These are phyloP conservation scores for Loris lydekkerianus DNA, from an alignment of 2,797 vertebrate species.

Conservation along the genomic window DNA sequence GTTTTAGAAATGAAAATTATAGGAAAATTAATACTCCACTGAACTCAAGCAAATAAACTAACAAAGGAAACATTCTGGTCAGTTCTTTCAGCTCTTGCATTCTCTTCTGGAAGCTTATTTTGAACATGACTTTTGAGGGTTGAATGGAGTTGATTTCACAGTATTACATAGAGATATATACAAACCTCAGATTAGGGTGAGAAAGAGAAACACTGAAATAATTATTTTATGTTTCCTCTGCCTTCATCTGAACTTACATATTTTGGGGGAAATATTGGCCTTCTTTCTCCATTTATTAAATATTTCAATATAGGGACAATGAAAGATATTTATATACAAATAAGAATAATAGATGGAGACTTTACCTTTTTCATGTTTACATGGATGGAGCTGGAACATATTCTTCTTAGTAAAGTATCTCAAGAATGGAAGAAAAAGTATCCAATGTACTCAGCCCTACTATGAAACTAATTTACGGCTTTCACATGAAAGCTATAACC, in stretches of 20 bases:
- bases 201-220: slow-evolving; percentile 28
- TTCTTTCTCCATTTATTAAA: slow-evolving; percentile 23
- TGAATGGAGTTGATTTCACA: neutral
- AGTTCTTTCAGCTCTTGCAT: slow-evolving; percentile 26
- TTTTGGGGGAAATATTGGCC: neutral
- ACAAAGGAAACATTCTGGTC: slow-evolving; percentile 30
- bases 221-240: slow-evolving; percentile 3
- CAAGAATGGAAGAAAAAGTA: too few relatives aligned
- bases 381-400: too few relatives aligned
- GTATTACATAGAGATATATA: neutral
- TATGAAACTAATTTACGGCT: too few relatives aligned
- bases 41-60: slow-evolving; percentile 35
- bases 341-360: neutral
- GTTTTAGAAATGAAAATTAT: slow-evolving; percentile 17
- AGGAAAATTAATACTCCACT: slow-evolving; percentile 7
- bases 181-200: slow-evolving; percentile 27
- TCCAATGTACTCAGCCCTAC: too few relatives aligned
- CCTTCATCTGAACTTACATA: neutral
- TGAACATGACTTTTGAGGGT: neutral
- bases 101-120: slow-evolving; percentile 17
- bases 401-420: too few relatives aligned
- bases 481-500: too few relatives aligned
- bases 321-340: neutral
- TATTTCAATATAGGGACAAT: neutral
- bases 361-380: too few relatives aligned